These are phyloP conservation scores for Zoanthus gigantus DNA, from an alignment of 92 coral and sea anemone species.

Conservation along the genomic window DNA sequence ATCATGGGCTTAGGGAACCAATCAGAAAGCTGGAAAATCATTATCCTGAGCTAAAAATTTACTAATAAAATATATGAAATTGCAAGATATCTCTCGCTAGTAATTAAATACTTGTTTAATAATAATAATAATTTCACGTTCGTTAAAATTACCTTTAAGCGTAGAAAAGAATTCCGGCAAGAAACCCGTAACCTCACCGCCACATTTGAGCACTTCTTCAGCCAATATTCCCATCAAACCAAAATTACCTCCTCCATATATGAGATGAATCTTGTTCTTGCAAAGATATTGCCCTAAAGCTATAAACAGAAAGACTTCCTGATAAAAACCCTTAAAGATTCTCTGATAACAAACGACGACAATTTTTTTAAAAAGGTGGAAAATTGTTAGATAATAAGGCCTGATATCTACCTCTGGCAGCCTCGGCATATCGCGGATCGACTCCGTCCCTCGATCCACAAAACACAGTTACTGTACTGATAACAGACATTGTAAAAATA, in stretches of 20 bases:
- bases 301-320: not conserved
- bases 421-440: conserved; percentile 69
- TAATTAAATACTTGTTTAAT: not conserved
- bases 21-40: too few relatives aligned
- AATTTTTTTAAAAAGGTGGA: too few relatives aligned
- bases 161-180: conserved; percentile 78
- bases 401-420: conserved; percentile 71
- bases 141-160: not conserved
- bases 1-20: too few relatives aligned
- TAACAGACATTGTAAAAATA: not conserved
- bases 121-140: not conserved
- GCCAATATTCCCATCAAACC: conserved; percentile 92
- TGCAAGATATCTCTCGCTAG: too few relatives aligned
- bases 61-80: too few relatives aligned
- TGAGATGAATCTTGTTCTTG: conserved; percentile 74
- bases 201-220: conserved; percentile 70
- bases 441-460: conserved; percentile 83
- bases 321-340: too few relatives aligned
- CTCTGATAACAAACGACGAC: too few relatives aligned
- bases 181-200: conserved; percentile 89
- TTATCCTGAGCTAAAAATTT: too few relatives aligned
- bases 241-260: conserved; percentile 87
- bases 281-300: conserved; percentile 84
- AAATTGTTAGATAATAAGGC: too few relatives aligned
- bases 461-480: conserved; percentile 77